phyloP scores from a whole-genome alignment of 2,888 invertebrate genomes.

The Aethes cnicana region DNA sequence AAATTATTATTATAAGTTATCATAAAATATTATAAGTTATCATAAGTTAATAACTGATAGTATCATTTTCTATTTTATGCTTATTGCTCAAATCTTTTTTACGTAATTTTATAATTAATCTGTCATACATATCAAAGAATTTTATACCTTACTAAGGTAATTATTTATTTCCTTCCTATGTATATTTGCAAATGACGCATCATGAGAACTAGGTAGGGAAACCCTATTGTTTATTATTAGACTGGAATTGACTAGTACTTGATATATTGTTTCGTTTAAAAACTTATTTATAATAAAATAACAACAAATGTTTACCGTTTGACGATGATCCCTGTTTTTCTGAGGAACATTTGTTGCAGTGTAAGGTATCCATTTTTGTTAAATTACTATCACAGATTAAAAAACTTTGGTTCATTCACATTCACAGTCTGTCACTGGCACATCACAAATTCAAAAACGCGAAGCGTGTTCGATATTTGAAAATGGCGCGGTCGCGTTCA shows the following conservation, averaged over 20 bases:
- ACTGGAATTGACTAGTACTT: background rate
- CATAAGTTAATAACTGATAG: too few species aligned
- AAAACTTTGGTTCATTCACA: conserved; percentile 46
- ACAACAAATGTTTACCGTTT: conserved; percentile 58
- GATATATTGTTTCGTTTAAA: background rate
- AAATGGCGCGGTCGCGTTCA: conserved; percentile 31
- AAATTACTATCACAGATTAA: conserved; percentile 64
- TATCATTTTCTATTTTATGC: too few species aligned
- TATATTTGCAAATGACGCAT: background rate
- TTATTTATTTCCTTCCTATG: too few species aligned
- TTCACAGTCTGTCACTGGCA: conserved; percentile 50
- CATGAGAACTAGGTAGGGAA: background rate
- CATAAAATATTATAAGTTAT: too few species aligned
- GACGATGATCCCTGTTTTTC: conserved; percentile 47
- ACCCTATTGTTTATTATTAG: background rate
- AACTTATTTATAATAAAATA: background rate
- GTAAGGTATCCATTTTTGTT: conserved; percentile 56
- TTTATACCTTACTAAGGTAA: too few species aligned
- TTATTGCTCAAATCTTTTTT: too few species aligned
- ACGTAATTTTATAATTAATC: too few species aligned
- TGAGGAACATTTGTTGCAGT: conserved; percentile 59
- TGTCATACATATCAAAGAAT: too few species aligned
- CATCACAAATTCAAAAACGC: conserved; percentile 40
- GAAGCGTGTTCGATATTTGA: conserved; percentile 23
- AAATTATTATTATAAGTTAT: too few species aligned